phyloP scores from a whole-genome alignment of 2,113 vertebrate genomes.

The Piaya cayana region DNA sequence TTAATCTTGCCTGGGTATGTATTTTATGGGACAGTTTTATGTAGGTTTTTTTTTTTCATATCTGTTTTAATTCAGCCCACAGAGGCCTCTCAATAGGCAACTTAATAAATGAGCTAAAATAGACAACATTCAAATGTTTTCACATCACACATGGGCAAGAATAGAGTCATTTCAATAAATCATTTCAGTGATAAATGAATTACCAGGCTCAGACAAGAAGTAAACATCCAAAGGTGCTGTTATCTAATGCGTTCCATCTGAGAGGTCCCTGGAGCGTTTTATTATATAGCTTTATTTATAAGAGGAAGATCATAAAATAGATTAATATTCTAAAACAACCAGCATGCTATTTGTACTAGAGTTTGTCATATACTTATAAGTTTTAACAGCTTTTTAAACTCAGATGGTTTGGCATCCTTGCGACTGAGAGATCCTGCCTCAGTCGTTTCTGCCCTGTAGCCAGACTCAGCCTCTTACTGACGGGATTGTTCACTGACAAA shows the following conservation, averaged over 20 bases:
- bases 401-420: background rate
- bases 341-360: background rate
- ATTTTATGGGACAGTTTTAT: constrained; percentile 28
- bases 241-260: constrained; percentile 26
- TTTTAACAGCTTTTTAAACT: constrained; percentile 19
- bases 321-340: background rate
- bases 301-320: constrained; percentile 20
- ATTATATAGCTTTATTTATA: background rate
- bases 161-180: background rate
- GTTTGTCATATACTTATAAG: background rate
- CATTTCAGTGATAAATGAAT: constrained; percentile 1
- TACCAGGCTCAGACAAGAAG: constrained; percentile 12
- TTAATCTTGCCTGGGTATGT: background rate
- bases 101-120: constrained; percentile 11
- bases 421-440: background rate
- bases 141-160: background rate
- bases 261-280: background rate
- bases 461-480: background rate
- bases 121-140: constrained; percentile 30
- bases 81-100: background rate
- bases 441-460: background rate
- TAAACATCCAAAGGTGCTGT: constrained; percentile 16
- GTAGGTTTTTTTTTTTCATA: background rate
- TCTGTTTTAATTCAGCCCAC: constrained; percentile 1
- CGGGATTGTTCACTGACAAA: background rate